Conservation (phyloP, 1,140 invertebrate species). For the Lasioglossum baleicum region DNA sequence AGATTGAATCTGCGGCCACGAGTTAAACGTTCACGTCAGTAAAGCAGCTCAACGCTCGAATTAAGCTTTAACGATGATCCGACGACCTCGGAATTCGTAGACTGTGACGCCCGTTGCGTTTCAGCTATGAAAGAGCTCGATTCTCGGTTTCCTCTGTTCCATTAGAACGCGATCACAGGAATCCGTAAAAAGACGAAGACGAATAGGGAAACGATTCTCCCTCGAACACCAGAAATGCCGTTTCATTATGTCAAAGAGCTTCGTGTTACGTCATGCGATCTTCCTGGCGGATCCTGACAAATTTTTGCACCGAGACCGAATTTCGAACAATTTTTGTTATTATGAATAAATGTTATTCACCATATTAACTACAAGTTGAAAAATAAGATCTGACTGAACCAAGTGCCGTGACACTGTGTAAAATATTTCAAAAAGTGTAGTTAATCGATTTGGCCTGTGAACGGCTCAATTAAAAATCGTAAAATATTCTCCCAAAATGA, state of each 20-base stretch:
- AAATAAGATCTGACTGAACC: no score
- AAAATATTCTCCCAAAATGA: no score
- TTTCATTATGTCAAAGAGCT: not conserved
- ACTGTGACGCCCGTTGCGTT: slow-evolving; percentile 13
- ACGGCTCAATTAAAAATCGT: no score
- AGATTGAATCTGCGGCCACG: not conserved
- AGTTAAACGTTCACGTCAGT: not conserved
- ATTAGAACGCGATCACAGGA: slow-evolving; percentile 21
- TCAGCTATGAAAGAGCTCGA: slow-evolving; percentile 8
- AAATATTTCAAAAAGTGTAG: no score
- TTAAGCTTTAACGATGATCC: slow-evolving; percentile 26
- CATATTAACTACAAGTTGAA: no score
- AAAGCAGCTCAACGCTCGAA: slow-evolving; percentile 1
- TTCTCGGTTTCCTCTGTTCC: slow-evolving; percentile 30
- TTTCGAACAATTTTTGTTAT: no score
- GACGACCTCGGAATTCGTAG: slow-evolving; percentile 23
- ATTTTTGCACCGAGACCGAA: no score
- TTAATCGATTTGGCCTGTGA: no score
- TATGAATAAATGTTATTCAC: no score
- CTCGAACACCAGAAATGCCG: not conserved
- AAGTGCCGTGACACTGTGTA: no score
- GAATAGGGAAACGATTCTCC: not conserved
- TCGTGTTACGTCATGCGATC: not conserved
- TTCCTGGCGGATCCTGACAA: no score
- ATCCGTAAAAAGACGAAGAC: not conserved